Percentiles rank a stretch among this genome's conserved stretches.
Conservation (phyloP, 2,797 vertebrate species). For the Crotalus adamanteus region DNA sequence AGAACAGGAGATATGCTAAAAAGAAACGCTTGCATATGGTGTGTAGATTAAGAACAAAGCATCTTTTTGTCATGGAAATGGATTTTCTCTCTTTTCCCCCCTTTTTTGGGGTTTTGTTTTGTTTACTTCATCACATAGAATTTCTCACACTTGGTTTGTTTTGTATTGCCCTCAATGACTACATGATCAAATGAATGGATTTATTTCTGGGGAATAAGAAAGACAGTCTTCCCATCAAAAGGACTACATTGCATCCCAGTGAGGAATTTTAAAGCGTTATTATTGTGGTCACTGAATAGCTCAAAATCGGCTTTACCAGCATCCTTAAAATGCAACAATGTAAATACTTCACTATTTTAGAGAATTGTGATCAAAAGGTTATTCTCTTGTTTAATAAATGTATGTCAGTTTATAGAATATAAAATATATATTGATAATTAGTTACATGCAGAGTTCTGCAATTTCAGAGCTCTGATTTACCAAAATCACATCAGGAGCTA, state of each 20-base stretch:
- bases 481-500: slow-evolving; percentile 32
- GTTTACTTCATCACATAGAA: slow-evolving; percentile 94
- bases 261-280: slow-evolving; percentile 81
- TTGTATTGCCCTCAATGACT: slow-evolving; percentile 88
- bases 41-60: slow-evolving; percentile 85
- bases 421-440: slow-evolving; percentile 54
- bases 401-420: slow-evolving; percentile 71
- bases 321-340: slow-evolving; percentile 77
- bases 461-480: slow-evolving; percentile 55
- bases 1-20: slow-evolving; percentile 77
- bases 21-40: slow-evolving; percentile 87
- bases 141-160: slow-evolving; percentile 97
- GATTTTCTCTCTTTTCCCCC: slow-evolving; percentile 65
- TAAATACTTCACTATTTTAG: slow-evolving; percentile 73
- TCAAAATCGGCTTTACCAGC: slow-evolving; percentile 79
- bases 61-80: slow-evolving; percentile 97
- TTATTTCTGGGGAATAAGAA: slow-evolving; percentile 87
- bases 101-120: slow-evolving; percentile 73
- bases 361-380: slow-evolving; percentile 66
- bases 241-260: slow-evolving; percentile 82
- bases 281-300: slow-evolving; percentile 79
- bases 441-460: slow-evolving; percentile 57
- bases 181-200: slow-evolving; percentile 90
- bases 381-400: slow-evolving; percentile 66
- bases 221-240: slow-evolving; percentile 84